Percentiles rank a stretch among this genome's conserved stretches.
These are phyloP conservation scores for Ormyrus rosae DNA, from an alignment of 2,888 invertebrate genomes.

Conservation along the genomic window DNA sequence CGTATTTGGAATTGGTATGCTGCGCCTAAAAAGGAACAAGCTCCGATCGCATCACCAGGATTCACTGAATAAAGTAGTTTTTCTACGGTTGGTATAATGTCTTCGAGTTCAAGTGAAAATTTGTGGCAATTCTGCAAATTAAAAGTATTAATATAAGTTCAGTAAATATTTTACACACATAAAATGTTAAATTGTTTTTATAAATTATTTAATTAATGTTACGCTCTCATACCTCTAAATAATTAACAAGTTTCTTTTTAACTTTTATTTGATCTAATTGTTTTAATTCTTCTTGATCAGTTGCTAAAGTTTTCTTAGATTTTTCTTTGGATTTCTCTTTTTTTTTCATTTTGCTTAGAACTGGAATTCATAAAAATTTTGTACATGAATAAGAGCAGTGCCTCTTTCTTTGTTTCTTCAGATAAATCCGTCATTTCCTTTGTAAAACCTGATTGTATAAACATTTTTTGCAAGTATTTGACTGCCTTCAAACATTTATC, in stretches of 20 bases:
- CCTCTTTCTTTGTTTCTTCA: too few species aligned
- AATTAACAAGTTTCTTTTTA: slow-evolving; percentile 82
- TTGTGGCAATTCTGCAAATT: slow-evolving; percentile 76
- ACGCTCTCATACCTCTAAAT: slow-evolving; percentile 78
- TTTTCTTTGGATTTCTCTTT: slow-evolving; percentile 55
- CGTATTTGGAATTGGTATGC: slow-evolving; percentile 88
- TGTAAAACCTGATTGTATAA: too few species aligned
- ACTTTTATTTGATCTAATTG: slow-evolving; percentile 78
- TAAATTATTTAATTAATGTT: background rate
- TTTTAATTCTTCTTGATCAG: slow-evolving; percentile 71
- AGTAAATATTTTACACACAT: background rate
- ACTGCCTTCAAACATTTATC: too few species aligned
- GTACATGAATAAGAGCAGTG: slow-evolving; percentile 64
- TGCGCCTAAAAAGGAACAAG: slow-evolving; percentile 91
- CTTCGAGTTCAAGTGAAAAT: slow-evolving; percentile 77
- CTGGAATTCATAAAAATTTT: slow-evolving; percentile 71
- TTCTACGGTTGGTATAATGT: slow-evolving; percentile 82
- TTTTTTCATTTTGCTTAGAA: slow-evolving; percentile 55
- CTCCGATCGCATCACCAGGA: slow-evolving; percentile 89
- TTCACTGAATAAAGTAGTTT: slow-evolving; percentile 85
- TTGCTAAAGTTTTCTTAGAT: slow-evolving; percentile 57
- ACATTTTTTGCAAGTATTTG: too few species aligned
- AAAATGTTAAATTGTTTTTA: background rate
- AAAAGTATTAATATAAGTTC: background rate
- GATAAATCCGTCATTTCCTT: too few species aligned